These are phyloP conservation scores for Trochalopteron elliotii DNA, from an alignment of 2,113 vertebrate species.

Conservation along the genomic window DNA sequence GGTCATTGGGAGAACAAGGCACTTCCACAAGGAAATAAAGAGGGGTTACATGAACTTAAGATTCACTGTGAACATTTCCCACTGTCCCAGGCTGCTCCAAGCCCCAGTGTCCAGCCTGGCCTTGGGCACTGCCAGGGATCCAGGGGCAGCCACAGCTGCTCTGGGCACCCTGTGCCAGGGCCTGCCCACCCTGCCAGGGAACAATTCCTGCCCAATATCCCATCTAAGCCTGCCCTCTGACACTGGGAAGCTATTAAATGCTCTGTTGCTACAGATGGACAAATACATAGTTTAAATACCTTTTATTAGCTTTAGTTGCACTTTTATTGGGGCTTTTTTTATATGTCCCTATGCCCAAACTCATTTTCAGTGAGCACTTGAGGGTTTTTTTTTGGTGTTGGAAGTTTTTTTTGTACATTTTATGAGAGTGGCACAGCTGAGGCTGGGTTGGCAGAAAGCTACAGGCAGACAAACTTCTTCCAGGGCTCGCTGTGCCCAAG, in stretches of 20 bases:
- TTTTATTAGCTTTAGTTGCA: background rate
- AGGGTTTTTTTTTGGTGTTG: background rate
- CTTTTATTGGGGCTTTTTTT: background rate
- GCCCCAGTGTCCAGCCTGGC: background rate
- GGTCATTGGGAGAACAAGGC: background rate
- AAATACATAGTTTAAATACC: background rate
- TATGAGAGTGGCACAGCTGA: background rate
- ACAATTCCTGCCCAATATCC: background rate
- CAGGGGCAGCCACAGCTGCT: background rate
- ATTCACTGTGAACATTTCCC: background rate
- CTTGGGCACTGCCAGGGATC: background rate
- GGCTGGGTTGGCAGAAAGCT: background rate
- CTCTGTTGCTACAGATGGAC: background rate
- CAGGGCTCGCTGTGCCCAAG: rapidly evolving
- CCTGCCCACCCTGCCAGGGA: background rate
- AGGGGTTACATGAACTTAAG: background rate
- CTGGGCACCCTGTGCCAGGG: background rate
- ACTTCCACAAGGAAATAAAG: background rate
- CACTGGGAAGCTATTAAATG: background rate
- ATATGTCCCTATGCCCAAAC: background rate
- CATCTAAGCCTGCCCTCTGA: background rate
- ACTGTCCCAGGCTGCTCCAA: background rate
- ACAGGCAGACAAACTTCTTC: background rate
- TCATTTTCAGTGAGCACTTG: background rate
- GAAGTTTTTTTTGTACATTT: background rate